Conservation (phyloP, 1,140 invertebrate genomes). For the Sycophaga agraensis region DNA sequence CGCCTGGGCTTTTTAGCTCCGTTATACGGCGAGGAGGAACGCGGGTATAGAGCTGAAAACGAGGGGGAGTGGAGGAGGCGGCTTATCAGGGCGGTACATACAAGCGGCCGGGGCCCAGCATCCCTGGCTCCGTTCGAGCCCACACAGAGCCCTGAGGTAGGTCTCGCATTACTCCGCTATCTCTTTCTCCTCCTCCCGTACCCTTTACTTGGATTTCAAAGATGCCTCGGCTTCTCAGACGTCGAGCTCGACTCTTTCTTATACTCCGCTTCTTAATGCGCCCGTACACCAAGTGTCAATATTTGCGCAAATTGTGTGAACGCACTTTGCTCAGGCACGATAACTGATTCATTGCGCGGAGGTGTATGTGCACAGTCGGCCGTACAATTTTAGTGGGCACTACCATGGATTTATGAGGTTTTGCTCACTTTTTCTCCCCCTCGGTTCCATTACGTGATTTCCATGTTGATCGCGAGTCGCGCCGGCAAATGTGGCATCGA, state of each 20-base stretch:
- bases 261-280: neutral
- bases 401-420: no score
- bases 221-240: no score
- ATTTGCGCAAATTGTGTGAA: constrained; percentile 1
- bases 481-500: no score
- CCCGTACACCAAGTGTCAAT: neutral
- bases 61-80: neutral
- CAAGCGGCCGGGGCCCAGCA: neutral
- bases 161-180: neutral
- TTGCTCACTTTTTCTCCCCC: no score
- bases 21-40: neutral
- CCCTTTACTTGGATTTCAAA: constrained; percentile 10
- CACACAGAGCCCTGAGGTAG: neutral
- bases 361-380: no score
- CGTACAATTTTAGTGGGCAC: no score
- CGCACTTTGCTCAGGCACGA: neutral
- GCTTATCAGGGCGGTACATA: constrained; percentile 13
- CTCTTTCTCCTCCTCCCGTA: neutral
- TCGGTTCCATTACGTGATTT: no score
- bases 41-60: neutral
- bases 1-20: constrained; percentile 2
- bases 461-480: no score
- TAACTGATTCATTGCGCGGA: neutral
- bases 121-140: neutral
- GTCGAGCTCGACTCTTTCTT: no score